Conservation (phyloP, 2,888 invertebrate species). For the Prostheceraeus crozeri region DNA sequence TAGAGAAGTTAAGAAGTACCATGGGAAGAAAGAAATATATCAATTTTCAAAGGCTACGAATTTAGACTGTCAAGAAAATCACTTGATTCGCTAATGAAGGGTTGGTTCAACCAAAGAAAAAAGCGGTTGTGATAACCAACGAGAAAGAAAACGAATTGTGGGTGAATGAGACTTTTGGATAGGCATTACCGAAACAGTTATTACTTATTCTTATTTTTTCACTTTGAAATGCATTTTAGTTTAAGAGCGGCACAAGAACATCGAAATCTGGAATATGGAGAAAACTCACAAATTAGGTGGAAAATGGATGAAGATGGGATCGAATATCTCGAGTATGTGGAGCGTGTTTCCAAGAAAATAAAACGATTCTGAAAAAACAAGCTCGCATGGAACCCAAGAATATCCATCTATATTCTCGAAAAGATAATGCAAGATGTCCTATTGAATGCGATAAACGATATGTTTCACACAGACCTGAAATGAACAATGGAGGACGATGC, state of each 20-base stretch:
- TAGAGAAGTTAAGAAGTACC: too few relatives aligned
- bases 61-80: conserved; percentile 14
- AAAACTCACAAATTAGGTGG: conserved; percentile 5
- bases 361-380: neutral
- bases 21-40: too few relatives aligned
- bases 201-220: conserved; percentile 3
- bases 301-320: neutral
- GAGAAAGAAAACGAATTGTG: conserved; percentile 17
- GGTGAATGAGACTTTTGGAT: conserved; percentile 9
- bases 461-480: conserved; percentile 24
- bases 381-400: conserved; percentile 10
- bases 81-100: conserved; percentile 26
- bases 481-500: conserved; percentile 6
- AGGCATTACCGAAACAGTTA: conserved; percentile 20
- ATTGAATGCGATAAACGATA: conserved; percentile 26
- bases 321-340: conserved; percentile 16
- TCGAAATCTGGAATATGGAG: conserved; percentile 18
- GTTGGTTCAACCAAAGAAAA: conserved; percentile 16
- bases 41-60: conserved; percentile 27
- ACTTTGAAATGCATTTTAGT: conserved; percentile 23
- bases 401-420: conserved; percentile 22
- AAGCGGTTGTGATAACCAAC: neutral
- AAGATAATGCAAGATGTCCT: conserved; percentile 16
- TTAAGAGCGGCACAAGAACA: conserved; percentile 26
- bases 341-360: conserved; percentile 11